Conservation (phyloP, 2,113 vertebrate genomes). For the Fregata magnificens region DNA sequence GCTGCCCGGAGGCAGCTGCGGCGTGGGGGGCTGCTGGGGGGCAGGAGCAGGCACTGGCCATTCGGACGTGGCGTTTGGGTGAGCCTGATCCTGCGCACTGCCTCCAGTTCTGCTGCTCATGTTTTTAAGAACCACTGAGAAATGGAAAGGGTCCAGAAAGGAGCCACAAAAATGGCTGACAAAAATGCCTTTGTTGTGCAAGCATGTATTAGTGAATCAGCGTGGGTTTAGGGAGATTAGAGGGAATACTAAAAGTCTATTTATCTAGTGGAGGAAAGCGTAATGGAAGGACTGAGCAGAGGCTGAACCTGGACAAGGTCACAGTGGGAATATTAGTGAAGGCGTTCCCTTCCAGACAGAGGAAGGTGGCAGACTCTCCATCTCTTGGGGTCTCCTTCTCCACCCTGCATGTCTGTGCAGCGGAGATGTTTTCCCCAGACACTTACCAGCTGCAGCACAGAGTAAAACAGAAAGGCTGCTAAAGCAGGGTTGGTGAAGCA, state of each 20-base stretch:
- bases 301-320: neutral
- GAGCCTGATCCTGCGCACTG: neutral
- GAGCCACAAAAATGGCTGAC: neutral
- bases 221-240: neutral
- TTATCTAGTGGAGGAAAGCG: neutral
- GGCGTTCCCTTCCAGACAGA: neutral
- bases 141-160: neutral
- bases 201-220: neutral
- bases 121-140: neutral
- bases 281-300: neutral
- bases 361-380: neutral
- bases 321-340: neutral
- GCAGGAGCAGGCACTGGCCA: no score
- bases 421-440: neutral
- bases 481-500: no score
- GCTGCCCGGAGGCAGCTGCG: neutral
- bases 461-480: neutral
- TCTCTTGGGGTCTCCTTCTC: neutral
- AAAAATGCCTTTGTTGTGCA: neutral
- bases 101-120: neutral
- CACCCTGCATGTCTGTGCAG: neutral
- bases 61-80: fast-evolving
- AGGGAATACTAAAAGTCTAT: neutral
- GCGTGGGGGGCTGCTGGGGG: neutral
- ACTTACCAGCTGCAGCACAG: neutral